Conservation (phyloP, 2,113 vertebrate genomes). For the Epinephelus cyanopodus region DNA sequence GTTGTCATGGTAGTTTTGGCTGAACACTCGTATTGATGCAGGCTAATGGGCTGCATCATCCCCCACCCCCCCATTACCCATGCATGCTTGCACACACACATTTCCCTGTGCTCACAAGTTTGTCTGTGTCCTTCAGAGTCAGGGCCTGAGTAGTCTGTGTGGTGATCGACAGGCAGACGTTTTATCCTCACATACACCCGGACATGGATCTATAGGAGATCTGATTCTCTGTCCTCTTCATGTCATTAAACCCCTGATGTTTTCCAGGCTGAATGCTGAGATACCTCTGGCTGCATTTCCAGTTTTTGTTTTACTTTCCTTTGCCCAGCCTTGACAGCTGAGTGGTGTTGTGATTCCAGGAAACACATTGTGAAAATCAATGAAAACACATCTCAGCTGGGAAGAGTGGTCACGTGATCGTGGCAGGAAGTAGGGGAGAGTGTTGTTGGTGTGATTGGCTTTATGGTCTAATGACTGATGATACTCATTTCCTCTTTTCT, state of each 20-base stretch:
- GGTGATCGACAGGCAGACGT: constrained; percentile 28
- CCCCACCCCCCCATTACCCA: constrained; percentile 21
- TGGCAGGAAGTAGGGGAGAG: constrained; percentile 34
- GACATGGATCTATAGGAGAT: constrained; percentile 24
- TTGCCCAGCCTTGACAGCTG: constrained; percentile 16
- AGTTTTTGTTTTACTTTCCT: constrained; percentile 10
- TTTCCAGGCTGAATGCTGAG: not conserved
- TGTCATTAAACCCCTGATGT: not conserved
- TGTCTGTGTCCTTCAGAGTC: constrained; percentile 38
- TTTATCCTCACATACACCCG: constrained; percentile 29
- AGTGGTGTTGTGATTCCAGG: constrained; percentile 60
- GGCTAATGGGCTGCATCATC: constrained; percentile 64
- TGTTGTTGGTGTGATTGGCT: constrained; percentile 28
- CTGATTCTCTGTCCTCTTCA: not conserved
- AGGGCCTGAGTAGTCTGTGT: constrained; percentile 11
- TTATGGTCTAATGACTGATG: constrained; percentile 3
- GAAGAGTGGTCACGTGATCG: constrained; percentile 36
- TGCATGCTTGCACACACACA: constrained; percentile 30
- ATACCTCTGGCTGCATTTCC: not conserved
- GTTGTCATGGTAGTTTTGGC: constrained; percentile 77
- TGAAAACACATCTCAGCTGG: constrained; percentile 39
- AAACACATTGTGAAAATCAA: constrained; percentile 67
- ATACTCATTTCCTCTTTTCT: not conserved
- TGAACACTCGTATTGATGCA: constrained; percentile 67
- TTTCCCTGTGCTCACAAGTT: constrained; percentile 6